These are phyloP conservation scores for Oreotrochilus melanogaster DNA, from an alignment of 2,113 vertebrate genomes.

Conservation along the genomic window DNA sequence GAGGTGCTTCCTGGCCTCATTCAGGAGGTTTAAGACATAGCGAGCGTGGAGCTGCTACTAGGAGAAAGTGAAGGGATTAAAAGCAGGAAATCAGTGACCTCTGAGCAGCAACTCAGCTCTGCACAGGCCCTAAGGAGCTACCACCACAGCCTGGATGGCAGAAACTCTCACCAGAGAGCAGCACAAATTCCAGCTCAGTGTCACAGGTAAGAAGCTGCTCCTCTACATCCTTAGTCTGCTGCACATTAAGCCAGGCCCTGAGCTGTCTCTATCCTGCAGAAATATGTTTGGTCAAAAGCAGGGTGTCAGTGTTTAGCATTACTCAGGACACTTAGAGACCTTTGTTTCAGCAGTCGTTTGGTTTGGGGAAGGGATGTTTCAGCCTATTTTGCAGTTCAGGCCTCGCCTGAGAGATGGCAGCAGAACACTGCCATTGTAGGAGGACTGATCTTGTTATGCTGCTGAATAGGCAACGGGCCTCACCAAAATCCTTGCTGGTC, in stretches of 20 bases:
- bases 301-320: not conserved
- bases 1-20: slow-evolving; percentile 88
- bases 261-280: not conserved
- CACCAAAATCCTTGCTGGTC: not conserved
- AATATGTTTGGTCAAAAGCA: not conserved
- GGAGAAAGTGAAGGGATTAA: slow-evolving; percentile 73
- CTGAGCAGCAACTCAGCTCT: not conserved
- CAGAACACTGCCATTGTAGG: not conserved
- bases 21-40: slow-evolving; percentile 91
- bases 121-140: not conserved
- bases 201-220: not conserved
- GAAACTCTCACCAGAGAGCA: not conserved
- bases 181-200: not conserved
- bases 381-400: not conserved
- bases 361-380: not conserved
- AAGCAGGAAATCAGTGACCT: slow-evolving; percentile 13
- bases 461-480: not conserved
- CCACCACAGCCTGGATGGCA: not conserved
- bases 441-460: not conserved
- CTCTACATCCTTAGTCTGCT: not conserved
- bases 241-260: not conserved
- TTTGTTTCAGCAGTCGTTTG: not conserved
- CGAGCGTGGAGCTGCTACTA: slow-evolving; percentile 93
- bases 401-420: not conserved
- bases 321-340: not conserved